Percentiles rank a stretch among this genome's conserved stretches.
Conservation (phyloP, 2,888 invertebrate genomes). For the Apeira syringaria region DNA sequence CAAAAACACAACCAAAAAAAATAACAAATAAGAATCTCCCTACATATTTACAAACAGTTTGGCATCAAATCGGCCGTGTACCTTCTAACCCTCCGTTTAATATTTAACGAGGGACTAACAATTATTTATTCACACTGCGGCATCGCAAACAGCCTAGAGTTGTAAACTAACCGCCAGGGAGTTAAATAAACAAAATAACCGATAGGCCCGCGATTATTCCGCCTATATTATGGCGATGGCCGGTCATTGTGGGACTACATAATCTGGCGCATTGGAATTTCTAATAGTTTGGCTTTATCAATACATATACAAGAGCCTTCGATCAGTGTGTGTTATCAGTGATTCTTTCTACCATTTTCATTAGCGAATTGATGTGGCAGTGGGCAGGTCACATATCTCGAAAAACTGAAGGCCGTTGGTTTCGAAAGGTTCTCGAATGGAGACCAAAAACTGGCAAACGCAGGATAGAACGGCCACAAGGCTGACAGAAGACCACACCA, state of each 20-base stretch:
- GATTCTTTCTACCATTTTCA: too few relatives aligned
- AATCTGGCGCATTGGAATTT: constrained; percentile 29
- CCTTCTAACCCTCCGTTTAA: constrained; percentile 50
- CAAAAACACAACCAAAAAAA: constrained; percentile 5
- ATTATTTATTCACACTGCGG: constrained; percentile 74
- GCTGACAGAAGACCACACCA: too few relatives aligned
- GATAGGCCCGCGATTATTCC: constrained; percentile 61
- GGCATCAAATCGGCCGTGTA: constrained; percentile 40
- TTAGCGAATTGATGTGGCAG: too few relatives aligned
- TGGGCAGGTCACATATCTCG: too few relatives aligned
- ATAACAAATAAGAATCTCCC: constrained; percentile 25
- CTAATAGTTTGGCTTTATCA: neutral
- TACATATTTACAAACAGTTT: constrained; percentile 37
- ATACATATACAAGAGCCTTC: too few relatives aligned
- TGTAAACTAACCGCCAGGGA: constrained; percentile 57
- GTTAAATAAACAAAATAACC: constrained; percentile 70
- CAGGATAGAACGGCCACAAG: too few relatives aligned
- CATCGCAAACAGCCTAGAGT: constrained; percentile 55
- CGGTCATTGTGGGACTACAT: constrained; percentile 31
- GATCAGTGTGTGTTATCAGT: too few relatives aligned
- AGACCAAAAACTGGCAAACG: too few relatives aligned
- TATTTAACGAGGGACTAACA: constrained; percentile 64
- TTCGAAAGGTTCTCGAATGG: too few relatives aligned
- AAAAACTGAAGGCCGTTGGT: too few relatives aligned
- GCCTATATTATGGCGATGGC: constrained; percentile 41